Evolutionary conservation across 2,888 invertebrate species (phyloP).

Genomic region (Andrena bicolor): DNA sequence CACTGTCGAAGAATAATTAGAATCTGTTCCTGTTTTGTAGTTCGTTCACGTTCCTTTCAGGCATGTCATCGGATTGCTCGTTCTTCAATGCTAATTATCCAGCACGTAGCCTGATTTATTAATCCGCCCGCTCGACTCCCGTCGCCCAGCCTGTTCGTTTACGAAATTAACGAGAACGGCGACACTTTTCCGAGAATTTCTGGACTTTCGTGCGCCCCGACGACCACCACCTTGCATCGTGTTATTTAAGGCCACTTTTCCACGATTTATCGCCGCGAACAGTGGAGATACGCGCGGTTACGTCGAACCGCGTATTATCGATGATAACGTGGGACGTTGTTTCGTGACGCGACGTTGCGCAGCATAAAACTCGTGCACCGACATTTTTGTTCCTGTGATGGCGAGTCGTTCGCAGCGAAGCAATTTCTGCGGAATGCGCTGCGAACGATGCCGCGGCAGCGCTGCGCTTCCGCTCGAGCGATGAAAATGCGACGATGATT

Average conservation of each 20-base stretch:
- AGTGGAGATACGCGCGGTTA: slow-evolving; percentile 26
- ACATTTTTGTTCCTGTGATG: neutral
- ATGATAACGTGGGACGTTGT: slow-evolving; percentile 11
- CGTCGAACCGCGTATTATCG: slow-evolving; percentile 24
- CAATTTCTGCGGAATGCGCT: slow-evolving; percentile 26
- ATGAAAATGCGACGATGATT: too few species aligned
- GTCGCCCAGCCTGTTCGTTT: slow-evolving; percentile 2
- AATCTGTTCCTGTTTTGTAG: neutral
- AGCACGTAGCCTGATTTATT: neutral
- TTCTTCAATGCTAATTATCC: slow-evolving; percentile 20
- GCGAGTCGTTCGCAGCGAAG: neutral
- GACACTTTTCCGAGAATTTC: slow-evolving; percentile 41
- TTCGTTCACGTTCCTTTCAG: neutral
- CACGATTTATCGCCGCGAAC: slow-evolving; percentile 30
- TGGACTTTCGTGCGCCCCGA: slow-evolving; percentile 24
- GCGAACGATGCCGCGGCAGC: neutral
- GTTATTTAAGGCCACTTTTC: slow-evolving; percentile 43
- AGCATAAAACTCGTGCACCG: slow-evolving; percentile 23
- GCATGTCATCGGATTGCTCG: neutral
- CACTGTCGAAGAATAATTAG: slow-evolving; percentile 14
- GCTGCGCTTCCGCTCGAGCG: slow-evolving; percentile 7
- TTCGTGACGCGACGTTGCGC: slow-evolving; percentile 6
- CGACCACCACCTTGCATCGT: slow-evolving; percentile 23
- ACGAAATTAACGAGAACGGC: slow-evolving; percentile 1
- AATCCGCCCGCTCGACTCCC: neutral